Conservation (phyloP, 2,113 vertebrate species). For the Corvus hawaiiensis region DNA sequence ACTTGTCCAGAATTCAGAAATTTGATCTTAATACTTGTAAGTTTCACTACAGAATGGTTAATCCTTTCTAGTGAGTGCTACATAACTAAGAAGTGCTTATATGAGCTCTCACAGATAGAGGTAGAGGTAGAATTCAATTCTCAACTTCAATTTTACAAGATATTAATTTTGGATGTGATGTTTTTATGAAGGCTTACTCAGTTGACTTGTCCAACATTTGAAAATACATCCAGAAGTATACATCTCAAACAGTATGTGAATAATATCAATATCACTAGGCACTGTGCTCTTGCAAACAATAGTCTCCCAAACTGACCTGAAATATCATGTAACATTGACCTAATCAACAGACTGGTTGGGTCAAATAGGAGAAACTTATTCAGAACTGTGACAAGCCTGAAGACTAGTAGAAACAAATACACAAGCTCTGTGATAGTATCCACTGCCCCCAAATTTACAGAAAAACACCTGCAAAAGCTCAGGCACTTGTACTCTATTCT, state of each 20-base stretch:
- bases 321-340: not conserved
- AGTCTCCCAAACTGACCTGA: not conserved
- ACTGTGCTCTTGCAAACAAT: not conserved
- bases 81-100: not conserved
- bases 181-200: not conserved
- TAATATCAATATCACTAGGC: not conserved
- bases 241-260: not conserved
- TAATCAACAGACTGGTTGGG: not conserved
- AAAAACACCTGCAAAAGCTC: not conserved
- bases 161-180: not conserved
- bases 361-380: not conserved
- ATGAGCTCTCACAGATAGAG: not conserved
- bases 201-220: not conserved
- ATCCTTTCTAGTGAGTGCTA: not conserved
- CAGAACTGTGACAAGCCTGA: not conserved
- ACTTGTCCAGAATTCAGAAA: not conserved
- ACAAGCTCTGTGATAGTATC: rapidly evolving
- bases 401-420: not conserved
- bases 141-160: not conserved
- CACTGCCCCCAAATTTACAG: not conserved
- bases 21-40: not conserved
- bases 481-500: not conserved
- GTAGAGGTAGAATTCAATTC: not conserved
- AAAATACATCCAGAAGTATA: not conserved
- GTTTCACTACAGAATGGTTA: not conserved